Conservation (phyloP, 2,113 vertebrate genomes). For the Onychorhynchus coronatus region DNA sequence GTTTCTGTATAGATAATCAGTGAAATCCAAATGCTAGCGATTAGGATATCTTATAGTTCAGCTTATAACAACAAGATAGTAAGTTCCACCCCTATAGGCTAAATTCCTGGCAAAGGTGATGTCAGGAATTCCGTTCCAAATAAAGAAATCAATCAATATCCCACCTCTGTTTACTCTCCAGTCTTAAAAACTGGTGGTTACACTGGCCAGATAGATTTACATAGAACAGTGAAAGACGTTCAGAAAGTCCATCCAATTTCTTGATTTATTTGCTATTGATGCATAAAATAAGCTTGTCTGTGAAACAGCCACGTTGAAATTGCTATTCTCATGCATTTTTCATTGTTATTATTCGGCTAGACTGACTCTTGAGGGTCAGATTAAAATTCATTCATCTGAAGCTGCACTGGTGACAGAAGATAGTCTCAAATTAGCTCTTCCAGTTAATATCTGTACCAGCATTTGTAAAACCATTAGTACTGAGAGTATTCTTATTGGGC, state of each 20-base stretch:
- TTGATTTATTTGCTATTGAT: conserved; percentile 82
- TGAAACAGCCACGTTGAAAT: conserved; percentile 79
- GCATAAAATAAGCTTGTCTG: conserved; percentile 84
- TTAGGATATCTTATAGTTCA: conserved; percentile 33
- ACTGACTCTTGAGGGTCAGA: conserved; percentile 78
- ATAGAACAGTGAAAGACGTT: conserved; percentile 77
- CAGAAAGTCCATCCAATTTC: conserved; percentile 79
- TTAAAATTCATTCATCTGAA: conserved; percentile 79
- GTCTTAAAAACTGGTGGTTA: conserved; percentile 72
- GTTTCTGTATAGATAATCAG: neutral
- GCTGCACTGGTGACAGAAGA: conserved; percentile 62
- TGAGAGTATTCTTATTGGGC: neutral
- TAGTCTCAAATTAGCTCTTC: conserved; percentile 61
- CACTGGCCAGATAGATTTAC: conserved; percentile 73
- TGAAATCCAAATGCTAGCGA: neutral
- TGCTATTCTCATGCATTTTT: conserved; percentile 82
- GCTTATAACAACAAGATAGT: conserved; percentile 34
- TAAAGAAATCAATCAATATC: conserved; percentile 78
- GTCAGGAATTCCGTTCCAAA: conserved; percentile 68
- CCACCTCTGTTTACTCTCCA: conserved; percentile 69
- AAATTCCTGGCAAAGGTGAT: conserved; percentile 52
- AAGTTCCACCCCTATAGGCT: conserved; percentile 31
- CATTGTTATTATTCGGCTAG: conserved; percentile 80
- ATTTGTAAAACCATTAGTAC: conserved; percentile 30
- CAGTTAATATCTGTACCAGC: conserved; percentile 59